Percentiles rank a stretch among this genome's conserved stretches.
phyloP scores from a whole-genome alignment of 2,113 vertebrate genomes.

The Corythaixoides concolor region DNA sequence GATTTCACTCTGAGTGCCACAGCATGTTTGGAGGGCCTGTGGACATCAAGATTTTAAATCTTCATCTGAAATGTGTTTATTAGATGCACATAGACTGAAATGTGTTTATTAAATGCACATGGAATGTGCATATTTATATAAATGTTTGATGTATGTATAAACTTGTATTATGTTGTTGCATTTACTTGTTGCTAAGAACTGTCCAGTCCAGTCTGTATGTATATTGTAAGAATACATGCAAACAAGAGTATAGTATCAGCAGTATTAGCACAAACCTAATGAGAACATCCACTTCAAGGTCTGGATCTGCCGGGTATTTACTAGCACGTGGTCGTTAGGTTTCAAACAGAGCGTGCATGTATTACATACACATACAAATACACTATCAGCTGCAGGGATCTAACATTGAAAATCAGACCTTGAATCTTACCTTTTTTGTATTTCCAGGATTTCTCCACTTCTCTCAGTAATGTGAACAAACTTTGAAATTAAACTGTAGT shows the following conservation, averaged over 20 bases:
- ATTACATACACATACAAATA: background rate
- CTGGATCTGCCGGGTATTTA: background rate
- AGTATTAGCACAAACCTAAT: background rate
- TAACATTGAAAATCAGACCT: background rate
- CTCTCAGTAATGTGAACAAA: background rate
- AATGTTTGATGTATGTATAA: background rate
- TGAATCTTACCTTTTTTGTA: background rate
- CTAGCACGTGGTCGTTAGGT: background rate
- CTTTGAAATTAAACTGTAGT: background rate
- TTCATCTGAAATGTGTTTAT: background rate
- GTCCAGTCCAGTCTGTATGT: background rate
- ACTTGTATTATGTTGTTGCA: background rate
- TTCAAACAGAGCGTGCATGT: background rate
- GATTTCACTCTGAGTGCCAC: background rate
- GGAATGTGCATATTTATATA: background rate
- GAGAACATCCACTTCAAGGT: background rate
- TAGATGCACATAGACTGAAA: background rate
- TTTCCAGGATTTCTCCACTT: background rate
- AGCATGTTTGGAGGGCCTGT: background rate
- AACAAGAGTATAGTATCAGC: background rate
- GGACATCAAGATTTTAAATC: background rate
- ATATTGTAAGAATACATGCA: background rate
- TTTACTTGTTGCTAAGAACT: background rate
- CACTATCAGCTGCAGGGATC: background rate
- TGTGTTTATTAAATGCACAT: background rate